These are phyloP conservation scores for Chunga burmeisteri DNA, from an alignment of 2,113 vertebrate genomes.

Conservation along the genomic window DNA sequence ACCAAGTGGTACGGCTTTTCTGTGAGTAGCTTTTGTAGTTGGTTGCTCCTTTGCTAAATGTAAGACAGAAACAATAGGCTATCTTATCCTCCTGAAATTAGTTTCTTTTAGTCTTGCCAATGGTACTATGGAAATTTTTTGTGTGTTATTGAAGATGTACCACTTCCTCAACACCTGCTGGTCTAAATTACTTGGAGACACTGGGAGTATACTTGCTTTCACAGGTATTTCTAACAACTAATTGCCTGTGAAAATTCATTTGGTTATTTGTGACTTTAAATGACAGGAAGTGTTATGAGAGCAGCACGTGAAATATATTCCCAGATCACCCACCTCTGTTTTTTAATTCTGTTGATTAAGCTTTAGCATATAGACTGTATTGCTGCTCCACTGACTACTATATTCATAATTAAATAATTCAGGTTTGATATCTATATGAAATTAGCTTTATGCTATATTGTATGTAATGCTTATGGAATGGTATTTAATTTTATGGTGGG, in stretches of 20 bases:
- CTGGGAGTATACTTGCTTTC: slow-evolving; percentile 51
- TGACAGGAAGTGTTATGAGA: slow-evolving; percentile 46
- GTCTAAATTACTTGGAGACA: slow-evolving; percentile 68
- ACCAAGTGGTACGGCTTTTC: not conserved
- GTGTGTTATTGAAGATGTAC: not conserved
- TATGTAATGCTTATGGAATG: not conserved
- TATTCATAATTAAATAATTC: not conserved
- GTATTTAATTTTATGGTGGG: not conserved
- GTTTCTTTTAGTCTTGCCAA: slow-evolving; percentile 1
- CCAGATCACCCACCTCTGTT: not conserved
- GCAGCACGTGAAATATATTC: slow-evolving; percentile 22
- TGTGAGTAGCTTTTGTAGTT: not conserved
- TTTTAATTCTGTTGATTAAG: slow-evolving; percentile 18
- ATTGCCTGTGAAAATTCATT: slow-evolving; percentile 71
- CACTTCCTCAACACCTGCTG: slow-evolving; percentile 43
- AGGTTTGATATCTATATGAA: not conserved
- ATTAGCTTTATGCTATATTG: not conserved
- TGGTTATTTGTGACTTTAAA: slow-evolving; percentile 54
- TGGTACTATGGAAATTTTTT: not conserved
- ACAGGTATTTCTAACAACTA: slow-evolving; percentile 64
- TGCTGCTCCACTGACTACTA: not conserved
- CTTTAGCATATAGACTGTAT: not conserved
- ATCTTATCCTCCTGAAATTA: not conserved
- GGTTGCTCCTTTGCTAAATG: not conserved
- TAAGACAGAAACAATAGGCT: not conserved